Evolutionary conservation across 2,888 invertebrate species (phyloP).

Genomic region (Rapana venosa): DNA sequence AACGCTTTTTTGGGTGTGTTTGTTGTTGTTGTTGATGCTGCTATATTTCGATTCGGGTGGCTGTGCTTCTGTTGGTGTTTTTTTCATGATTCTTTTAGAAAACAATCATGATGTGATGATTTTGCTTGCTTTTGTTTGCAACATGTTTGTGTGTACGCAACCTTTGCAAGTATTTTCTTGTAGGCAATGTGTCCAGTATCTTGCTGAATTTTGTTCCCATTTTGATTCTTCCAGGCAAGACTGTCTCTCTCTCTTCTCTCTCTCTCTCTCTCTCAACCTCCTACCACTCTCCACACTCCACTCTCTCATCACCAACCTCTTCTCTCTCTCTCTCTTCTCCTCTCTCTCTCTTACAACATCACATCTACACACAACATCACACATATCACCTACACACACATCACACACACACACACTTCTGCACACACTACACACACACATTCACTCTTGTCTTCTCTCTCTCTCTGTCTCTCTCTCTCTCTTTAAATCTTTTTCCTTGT

Average conservation of each 20-base stretch:
- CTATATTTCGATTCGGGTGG: background rate
- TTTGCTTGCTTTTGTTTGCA: background rate
- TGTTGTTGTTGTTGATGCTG: background rate
- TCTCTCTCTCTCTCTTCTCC: background rate
- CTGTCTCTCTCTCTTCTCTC: background rate
- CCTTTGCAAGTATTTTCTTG: too few species aligned
- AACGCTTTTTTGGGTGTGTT: background rate
- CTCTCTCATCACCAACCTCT: background rate
- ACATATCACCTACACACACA: too few species aligned
- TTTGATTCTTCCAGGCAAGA: too few species aligned
- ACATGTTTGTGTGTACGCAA: too few species aligned
- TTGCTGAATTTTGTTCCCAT: too few species aligned
- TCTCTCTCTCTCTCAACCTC: background rate
- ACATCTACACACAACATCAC: too few species aligned
- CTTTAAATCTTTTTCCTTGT: background rate
- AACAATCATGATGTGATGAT: background rate
- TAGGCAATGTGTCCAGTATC: too few species aligned
- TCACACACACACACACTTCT: too few species aligned
- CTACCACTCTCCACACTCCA: background rate
- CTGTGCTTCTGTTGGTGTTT: background rate
- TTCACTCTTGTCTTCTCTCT: too few species aligned
- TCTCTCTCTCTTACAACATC: background rate
- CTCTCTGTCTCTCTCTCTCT: background rate
- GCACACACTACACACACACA: too few species aligned
- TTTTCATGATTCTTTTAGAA: background rate